Evolutionary conservation across 2,113 vertebrate genomes (phyloP), one percentile per base, ranked within the genome.

Genomic region (Chaetodon auriga): DNA sequence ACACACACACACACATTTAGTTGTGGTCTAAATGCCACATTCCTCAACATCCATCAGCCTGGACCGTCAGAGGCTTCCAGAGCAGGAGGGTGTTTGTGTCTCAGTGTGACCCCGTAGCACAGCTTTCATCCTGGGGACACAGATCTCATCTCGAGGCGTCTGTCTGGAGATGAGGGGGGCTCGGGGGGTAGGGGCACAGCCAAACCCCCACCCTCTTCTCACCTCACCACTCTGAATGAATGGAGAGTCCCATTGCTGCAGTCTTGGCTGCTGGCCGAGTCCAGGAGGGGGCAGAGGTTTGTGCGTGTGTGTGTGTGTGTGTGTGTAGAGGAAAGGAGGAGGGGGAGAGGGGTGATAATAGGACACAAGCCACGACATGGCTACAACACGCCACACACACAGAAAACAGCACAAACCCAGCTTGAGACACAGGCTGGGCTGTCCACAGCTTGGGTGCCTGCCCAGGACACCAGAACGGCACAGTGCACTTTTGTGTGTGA

Each of bases 371-470:
- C 82, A 81, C 55, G 81, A 95, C 93, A 95, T 92, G 94, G 89
- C 61, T 75, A 91, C 92, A 93, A 95, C 92, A 95, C 86, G 86
- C 75, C 89, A 85, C 90, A 92, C 90, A 93, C 93, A 91, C 89
- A 90, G 92, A 93, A 92, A 95, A 95, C 95, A 96, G 94, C 92
- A 92, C 89, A 91, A 68, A 72, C 85, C 92, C 95, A 96, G 94
- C 95, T 95, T 95, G 95, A 95, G 93, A 94, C 93, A 92, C 80
- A 86, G 83, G 62, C 81, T 55, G 53, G 45, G 76, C 87, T 92
- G 93, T 90, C 89, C 68, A 7, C 51, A 75, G 83, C 83, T 94
- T 95, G 93, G 94, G 94, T 84, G 79, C 53, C 49, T 95, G 94
- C 94, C 94, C 94, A 94, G 89, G 87, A 90, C 81, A 62, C 76